Conservation (phyloP, 2,797 vertebrate species). For the Spea hammondii region DNA sequence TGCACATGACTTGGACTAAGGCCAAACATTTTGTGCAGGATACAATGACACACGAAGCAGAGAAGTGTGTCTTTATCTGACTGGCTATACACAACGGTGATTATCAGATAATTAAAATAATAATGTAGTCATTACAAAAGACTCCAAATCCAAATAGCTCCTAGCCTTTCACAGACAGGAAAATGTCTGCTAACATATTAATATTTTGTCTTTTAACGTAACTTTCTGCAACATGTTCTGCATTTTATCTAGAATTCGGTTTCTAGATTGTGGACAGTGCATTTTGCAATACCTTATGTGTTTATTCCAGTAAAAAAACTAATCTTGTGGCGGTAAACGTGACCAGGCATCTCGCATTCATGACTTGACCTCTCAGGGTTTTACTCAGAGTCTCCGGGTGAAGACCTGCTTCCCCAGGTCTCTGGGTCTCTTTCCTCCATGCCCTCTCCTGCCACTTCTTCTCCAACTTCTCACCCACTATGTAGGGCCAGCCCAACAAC, state of each 20-base stretch:
- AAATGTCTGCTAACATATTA: slow-evolving; percentile 18
- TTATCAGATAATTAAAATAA: slow-evolving; percentile 52
- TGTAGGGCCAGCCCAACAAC: no score
- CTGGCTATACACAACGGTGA: slow-evolving; percentile 43
- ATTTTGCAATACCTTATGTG: neutral
- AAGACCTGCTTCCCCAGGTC: no score
- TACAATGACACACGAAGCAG: slow-evolving; percentile 40
- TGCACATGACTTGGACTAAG: slow-evolving; percentile 31
- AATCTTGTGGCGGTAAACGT: no score
- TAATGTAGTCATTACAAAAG: slow-evolving; percentile 46
- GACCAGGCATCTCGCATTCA: no score
- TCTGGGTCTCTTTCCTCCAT: no score
- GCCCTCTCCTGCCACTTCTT: no score
- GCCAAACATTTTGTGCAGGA: slow-evolving; percentile 39
- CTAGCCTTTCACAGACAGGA: slow-evolving; percentile 24
- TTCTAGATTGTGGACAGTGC: neutral
- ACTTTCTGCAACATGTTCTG: neutral
- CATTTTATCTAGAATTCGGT: neutral
- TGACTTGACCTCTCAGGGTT: no score
- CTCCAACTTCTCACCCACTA: no score
- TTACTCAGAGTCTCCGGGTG: no score
- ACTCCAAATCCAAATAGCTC: slow-evolving; percentile 29
- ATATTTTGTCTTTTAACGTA: slow-evolving; percentile 14
- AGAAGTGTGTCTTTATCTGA: slow-evolving; percentile 37
- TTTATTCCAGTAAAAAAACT: no score